Conservation (phyloP, 2,888 invertebrate species). For the Heliconius hortense region DNA sequence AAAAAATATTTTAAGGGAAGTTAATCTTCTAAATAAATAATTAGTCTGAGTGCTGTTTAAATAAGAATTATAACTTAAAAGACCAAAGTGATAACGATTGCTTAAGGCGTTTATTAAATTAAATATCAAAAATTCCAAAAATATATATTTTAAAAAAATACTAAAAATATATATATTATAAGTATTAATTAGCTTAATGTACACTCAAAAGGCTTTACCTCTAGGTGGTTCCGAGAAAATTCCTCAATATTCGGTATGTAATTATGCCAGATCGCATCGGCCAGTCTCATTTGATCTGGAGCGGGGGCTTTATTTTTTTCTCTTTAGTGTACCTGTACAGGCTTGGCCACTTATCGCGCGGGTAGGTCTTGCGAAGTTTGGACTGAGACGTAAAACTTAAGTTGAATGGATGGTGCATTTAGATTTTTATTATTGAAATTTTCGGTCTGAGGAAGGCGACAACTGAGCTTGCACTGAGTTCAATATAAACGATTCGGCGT, state of each 20-base stretch:
- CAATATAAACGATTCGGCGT: too few relatives aligned
- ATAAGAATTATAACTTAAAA: not conserved
- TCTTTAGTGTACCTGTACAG: conserved; percentile 48
- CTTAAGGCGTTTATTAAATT: not conserved
- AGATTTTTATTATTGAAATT: not conserved
- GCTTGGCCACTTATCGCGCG: conserved; percentile 54
- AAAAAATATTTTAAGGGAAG: not conserved
- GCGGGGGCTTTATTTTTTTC: conserved; percentile 55
- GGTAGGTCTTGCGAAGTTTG: conserved; percentile 46
- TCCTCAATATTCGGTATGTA: conserved; percentile 37
- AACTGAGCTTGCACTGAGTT: too few relatives aligned
- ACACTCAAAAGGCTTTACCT: conserved; percentile 24
- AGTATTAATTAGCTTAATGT: conserved; percentile 21
- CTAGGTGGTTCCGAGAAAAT: conserved; percentile 38
- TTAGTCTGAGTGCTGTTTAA: too few relatives aligned
- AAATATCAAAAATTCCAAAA: not conserved
- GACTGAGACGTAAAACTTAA: conserved; percentile 38
- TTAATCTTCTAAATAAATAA: too few relatives aligned
- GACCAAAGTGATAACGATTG: not conserved
- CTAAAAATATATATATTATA: not conserved
- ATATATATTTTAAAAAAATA: not conserved
- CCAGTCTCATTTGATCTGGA: conserved; percentile 73
- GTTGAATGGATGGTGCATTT: conserved; percentile 14
- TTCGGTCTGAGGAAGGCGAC: too few relatives aligned
- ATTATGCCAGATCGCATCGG: conserved; percentile 41